Conservation (phyloP, 2,113 vertebrate species). For the Kryptolebias marmoratus region DNA sequence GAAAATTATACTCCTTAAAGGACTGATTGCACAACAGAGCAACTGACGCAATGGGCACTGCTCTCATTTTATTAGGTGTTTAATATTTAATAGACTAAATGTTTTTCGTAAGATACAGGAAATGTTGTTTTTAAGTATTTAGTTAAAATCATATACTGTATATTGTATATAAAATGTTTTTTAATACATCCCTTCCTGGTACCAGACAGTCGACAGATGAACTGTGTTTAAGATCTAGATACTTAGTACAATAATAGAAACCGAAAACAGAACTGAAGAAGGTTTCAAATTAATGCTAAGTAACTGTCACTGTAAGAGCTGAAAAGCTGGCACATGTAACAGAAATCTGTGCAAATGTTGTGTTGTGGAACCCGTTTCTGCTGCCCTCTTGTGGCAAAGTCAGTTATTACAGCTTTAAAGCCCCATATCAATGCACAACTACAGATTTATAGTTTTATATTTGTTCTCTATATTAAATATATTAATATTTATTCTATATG, state of each 20-base stretch:
- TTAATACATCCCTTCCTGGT: too few relatives aligned
- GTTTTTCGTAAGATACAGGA: too few relatives aligned
- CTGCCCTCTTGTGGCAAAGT: constrained; percentile 7
- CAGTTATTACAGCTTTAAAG: neutral
- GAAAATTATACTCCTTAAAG: neutral
- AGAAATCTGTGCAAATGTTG: neutral
- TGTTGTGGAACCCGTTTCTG: neutral
- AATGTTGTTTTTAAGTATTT: too few relatives aligned
- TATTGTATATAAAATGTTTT: too few relatives aligned
- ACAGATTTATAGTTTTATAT: neutral
- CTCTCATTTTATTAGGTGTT: neutral
- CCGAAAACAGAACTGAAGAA: neutral
- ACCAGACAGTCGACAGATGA: neutral
- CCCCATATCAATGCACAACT: too few relatives aligned
- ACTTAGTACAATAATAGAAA: neutral
- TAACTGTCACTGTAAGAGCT: neutral
- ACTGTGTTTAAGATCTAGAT: neutral
- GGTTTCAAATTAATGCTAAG: neutral
- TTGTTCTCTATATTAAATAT: too few relatives aligned
- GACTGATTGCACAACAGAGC: constrained; percentile 8
- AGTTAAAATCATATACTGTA: too few relatives aligned
- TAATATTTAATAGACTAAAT: neutral
- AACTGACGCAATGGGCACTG: neutral
- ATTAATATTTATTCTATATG: too few relatives aligned
- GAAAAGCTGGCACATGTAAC: neutral